Percentiles rank a stretch among this genome's conserved stretches.
Evolutionary conservation across 2,113 vertebrate genomes (phyloP).

Genomic region (Microcebus lehilahytsara): DNA sequence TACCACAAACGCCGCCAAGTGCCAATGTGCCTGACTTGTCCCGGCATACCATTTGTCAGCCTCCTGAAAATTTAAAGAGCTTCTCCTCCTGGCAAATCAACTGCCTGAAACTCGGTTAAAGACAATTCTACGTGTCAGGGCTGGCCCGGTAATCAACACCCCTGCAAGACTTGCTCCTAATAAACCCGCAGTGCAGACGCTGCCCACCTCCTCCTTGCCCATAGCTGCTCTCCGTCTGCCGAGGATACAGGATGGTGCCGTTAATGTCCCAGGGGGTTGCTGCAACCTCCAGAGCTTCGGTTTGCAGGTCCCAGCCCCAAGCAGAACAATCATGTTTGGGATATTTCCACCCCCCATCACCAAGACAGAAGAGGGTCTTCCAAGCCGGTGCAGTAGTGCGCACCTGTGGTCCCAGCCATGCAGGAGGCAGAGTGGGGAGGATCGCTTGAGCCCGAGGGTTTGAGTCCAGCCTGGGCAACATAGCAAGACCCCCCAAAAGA

Average conservation of each 20-base stretch:
- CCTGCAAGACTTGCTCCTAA: background rate
- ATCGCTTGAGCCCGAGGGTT: too few relatives aligned
- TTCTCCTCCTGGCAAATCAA: slow-evolving; percentile 1
- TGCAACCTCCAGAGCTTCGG: background rate
- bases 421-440: too few relatives aligned
- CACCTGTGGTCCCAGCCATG: too few relatives aligned
- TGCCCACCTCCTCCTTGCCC: background rate
- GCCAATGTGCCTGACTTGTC: background rate
- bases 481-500: too few relatives aligned
- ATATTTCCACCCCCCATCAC: background rate
- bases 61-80: slow-evolving; percentile 32
- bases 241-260: background rate
- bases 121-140: background rate
- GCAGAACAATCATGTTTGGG: background rate
- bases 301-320: background rate
- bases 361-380: too few relatives aligned
- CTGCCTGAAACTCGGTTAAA: slow-evolving; percentile 59
- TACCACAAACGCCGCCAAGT: background rate
- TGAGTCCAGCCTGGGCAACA: too few relatives aligned
- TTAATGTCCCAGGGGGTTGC: background rate
- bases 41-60: slow-evolving; percentile 53
- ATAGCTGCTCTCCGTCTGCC: accelerated
- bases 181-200: accelerated
- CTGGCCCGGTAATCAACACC: slow-evolving; percentile 18
- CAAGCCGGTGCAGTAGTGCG: too few relatives aligned